These are phyloP conservation scores for Erebia ligea DNA, from an alignment of 2,888 invertebrate species.

Conservation along the genomic window DNA sequence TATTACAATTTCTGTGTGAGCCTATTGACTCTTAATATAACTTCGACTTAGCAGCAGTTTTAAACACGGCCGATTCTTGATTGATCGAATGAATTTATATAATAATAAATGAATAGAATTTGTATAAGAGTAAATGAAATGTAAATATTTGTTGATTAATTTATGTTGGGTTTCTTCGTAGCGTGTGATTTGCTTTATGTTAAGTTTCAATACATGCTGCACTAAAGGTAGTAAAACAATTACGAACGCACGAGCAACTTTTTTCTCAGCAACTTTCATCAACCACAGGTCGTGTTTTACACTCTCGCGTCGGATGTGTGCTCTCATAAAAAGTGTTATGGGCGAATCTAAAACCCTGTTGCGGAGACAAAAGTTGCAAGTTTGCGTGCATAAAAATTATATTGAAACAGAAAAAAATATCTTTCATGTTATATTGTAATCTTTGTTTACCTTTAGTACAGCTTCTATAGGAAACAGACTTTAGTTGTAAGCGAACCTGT, in stretches of 20 bases:
- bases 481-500: neutral
- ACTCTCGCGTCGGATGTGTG: too few relatives aligned
- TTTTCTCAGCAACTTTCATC: neutral
- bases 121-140: conserved; percentile 42
- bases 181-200: conserved; percentile 21
- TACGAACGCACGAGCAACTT: neutral
- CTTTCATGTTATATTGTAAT: neutral
- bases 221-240: neutral
- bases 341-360: too few relatives aligned
- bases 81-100: conserved; percentile 43
- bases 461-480: neutral
- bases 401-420: too few relatives aligned
- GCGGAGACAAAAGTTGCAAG: too few relatives aligned
- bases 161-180: conserved; percentile 59
- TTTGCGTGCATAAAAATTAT: too few relatives aligned
- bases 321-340: too few relatives aligned
- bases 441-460: neutral
- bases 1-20: too few relatives aligned
- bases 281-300: too few relatives aligned
- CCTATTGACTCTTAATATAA: neutral
- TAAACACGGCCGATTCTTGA: neutral
- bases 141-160: conserved; percentile 75
- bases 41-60: neutral
- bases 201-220: neutral
- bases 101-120: conserved; percentile 17